Base-by-base conservation (phyloP, 2,888 invertebrate genomes). In the Mylabris sibirica region DNA sequence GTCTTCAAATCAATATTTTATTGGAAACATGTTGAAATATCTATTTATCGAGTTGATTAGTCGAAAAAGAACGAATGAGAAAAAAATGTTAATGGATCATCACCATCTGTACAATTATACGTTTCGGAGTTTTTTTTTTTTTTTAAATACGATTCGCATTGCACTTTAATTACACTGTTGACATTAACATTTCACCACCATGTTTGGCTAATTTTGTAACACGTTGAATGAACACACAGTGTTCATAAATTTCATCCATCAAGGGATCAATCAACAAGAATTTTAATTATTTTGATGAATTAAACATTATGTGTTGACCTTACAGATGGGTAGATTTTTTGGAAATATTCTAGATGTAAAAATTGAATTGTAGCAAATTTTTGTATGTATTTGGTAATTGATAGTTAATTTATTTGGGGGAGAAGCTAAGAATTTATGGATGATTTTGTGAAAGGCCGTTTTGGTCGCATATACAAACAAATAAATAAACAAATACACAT, bases 381-480 rank as follows among this genome's bases (percentile, higher is more conserved):
- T 30, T 30, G 5, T n/a, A n/a, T n/a, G n/a, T n/a, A 26, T 35
- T 35, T 35, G 35, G 8, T 35, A 35, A 2, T 5, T 35, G n/a
- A 41, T 41, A 41, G 41, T 41, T 41, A 14, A n/a, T 41, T 14
- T 5, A 5, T n/a, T 41, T 3, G 14, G 14, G 41, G 41, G 41
- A 41, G 12, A 41, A 41, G 41, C n/a, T n/a, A 8, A 35, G 35
- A 41, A 41, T 49, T 49, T 4, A 49, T 49, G 44, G 44, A 17
- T 17, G 17, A 49, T 49, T 68, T 59, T 26, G 66, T 61, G 64
- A 72, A 68, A 69, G 74, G 70, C 69, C 68, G 73, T 71, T 77
- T 74, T 60, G 60, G 67, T 49, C 35, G 67, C 49, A 60, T 60
- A 30, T 6, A 30, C 30, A 30, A 30, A 30, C 30, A 30, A 30